A percentile compares a stretch with the other conserved stretches of the same genome.
Conservation (phyloP, 23 tunicate genomes). For the Ascidia mentula region DNA sequence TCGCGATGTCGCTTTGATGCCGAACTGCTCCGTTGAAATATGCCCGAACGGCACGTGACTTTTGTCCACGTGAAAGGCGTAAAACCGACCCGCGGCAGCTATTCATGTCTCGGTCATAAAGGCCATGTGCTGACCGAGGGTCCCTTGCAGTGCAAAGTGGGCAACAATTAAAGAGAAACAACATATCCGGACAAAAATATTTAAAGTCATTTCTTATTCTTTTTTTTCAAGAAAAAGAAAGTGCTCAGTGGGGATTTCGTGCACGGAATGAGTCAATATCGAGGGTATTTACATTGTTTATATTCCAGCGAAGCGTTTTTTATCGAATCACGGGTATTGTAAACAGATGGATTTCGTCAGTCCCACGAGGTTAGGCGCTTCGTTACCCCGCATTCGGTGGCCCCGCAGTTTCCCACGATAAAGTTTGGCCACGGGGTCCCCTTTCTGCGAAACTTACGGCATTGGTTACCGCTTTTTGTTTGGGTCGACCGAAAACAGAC, state of each 20-base stretch:
- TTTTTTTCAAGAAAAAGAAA: no score
- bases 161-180: no score
- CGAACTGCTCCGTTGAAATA: neutral
- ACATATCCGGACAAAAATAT: no score
- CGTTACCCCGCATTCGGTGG: neutral
- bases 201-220: no score
- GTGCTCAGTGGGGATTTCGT: no score
- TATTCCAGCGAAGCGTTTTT: no score
- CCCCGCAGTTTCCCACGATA: slow-evolving; percentile 5
- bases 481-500: neutral
- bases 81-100: neutral
- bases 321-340: neutral
- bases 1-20: slow-evolving; percentile 14
- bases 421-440: neutral
- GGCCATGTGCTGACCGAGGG: neutral
- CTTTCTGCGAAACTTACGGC: slow-evolving; percentile 1
- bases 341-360: neutral
- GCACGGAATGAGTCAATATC: no score
- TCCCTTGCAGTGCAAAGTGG: no score
- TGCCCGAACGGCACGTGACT: slow-evolving; percentile 1
- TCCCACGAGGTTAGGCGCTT: slow-evolving; percentile 8
- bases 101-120: neutral
- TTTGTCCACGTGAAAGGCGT: slow-evolving; percentile 5
- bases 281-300: no score
- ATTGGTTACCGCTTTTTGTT: slow-evolving; percentile 1